These are phyloP conservation scores for Drosophila jambulina DNA, from an alignment of 1,140 invertebrate species.

Conservation along the genomic window DNA sequence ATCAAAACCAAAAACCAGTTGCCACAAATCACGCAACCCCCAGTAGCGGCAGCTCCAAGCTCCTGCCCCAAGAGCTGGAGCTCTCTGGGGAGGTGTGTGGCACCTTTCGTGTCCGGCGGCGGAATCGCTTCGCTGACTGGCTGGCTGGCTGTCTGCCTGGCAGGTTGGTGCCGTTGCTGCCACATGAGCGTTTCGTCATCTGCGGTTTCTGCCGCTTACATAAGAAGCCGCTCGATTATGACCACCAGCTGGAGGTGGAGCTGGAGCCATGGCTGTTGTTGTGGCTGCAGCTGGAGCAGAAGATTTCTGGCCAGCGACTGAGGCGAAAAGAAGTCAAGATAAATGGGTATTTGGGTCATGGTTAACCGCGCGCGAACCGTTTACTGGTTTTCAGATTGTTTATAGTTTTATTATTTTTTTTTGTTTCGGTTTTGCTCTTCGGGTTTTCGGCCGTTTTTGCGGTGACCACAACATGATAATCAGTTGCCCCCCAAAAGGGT, in stretches of 20 bases:
- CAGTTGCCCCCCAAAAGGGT: conserved; percentile 52
- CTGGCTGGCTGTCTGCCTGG: conserved; percentile 43
- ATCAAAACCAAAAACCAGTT: conserved; percentile 40
- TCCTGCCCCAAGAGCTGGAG: conserved; percentile 6
- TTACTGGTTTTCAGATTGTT: conserved; percentile 67
- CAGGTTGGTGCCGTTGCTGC: conserved; percentile 18
- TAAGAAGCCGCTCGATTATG: conserved; percentile 54
- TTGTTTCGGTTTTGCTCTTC: conserved; percentile 23
- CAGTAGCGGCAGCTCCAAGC: background rate
- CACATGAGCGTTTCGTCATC: conserved; percentile 44
- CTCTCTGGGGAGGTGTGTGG: conserved; percentile 52
- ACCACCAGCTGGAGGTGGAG: conserved; percentile 26
- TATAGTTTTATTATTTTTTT: conserved; percentile 10
- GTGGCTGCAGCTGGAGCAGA: conserved; percentile 34
- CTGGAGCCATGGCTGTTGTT: background rate
- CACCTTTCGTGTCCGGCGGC: conserved; percentile 62
- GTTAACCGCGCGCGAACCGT: conserved; percentile 69
- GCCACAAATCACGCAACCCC: conserved; percentile 9
- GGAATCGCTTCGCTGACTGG: conserved; percentile 43
- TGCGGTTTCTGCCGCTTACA: conserved; percentile 44
- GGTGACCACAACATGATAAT: conserved; percentile 45
- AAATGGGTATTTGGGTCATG: conserved; percentile 80
- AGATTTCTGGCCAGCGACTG: conserved; percentile 48
- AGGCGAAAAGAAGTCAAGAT: conserved; percentile 76
- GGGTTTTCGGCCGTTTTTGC: conserved; percentile 44